Percentiles rank a stretch among this genome's conserved stretches.
Evolutionary conservation across 1,140 invertebrate genomes (phyloP).

Genomic region (Anoplophora glabripennis): DNA sequence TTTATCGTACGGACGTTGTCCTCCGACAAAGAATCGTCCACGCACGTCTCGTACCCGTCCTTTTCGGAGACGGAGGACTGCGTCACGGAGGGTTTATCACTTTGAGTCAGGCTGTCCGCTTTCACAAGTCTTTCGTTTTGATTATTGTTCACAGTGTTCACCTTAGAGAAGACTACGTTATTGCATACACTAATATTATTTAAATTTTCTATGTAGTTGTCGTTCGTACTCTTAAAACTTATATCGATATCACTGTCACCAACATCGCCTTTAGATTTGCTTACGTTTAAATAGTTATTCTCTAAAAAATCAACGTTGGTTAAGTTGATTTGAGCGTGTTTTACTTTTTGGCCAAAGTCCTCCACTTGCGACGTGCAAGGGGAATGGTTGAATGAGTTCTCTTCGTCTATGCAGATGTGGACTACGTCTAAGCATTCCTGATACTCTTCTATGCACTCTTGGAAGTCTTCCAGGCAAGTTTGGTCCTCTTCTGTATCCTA

Average conservation of each 20-base stretch:
- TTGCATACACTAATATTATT: too few relatives aligned
- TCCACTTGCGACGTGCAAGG: conserved; percentile 36
- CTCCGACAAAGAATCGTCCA: conserved; percentile 45
- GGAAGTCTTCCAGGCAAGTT: conserved; percentile 59
- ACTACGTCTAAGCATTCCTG: conserved; percentile 59
- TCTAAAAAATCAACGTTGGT: conserved; percentile 26
- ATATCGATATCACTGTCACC: conserved; percentile 39
- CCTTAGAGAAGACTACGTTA: background rate
- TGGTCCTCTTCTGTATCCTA: conserved; percentile 56
- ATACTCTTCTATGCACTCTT: conserved; percentile 61
- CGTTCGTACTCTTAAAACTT: conserved; percentile 41
- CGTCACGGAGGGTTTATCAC: conserved; percentile 24
- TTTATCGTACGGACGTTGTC: conserved; percentile 21
- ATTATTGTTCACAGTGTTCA: conserved; percentile 10
- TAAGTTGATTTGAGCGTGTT: conserved; percentile 19
- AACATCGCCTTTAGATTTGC: conserved; percentile 16
- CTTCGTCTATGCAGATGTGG: conserved; percentile 56
- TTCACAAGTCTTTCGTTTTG: conserved; percentile 19
- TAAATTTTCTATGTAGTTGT: conserved; percentile 13
- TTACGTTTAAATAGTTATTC: conserved; percentile 29
- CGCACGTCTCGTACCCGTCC: conserved; percentile 45
- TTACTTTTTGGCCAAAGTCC: conserved; percentile 35
- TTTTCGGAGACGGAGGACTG: conserved; percentile 24
- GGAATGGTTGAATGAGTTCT: conserved; percentile 37
- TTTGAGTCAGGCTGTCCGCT: conserved; percentile 33